Percentiles rank a stretch among this genome's conserved stretches.
phyloP scores from a whole-genome alignment of 2,797 vertebrate genomes.

The Avahi laniger region DNA sequence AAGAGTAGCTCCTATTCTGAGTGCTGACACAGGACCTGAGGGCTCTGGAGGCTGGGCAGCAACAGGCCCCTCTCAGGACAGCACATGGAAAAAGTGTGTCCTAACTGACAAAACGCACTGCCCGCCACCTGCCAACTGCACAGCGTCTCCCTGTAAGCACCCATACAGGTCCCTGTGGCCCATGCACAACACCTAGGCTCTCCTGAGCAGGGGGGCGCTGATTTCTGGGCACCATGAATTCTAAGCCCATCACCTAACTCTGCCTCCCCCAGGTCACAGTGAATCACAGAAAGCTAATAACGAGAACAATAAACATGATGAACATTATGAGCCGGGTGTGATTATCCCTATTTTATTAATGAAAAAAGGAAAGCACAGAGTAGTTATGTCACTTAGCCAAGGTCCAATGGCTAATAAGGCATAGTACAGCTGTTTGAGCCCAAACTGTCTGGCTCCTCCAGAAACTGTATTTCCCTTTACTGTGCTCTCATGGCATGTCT shows the following conservation, averaged over 20 bases:
- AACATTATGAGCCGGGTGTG: background rate
- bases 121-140: fast-evolving
- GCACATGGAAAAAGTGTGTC: fast-evolving
- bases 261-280: background rate
- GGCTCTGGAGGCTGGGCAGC: background rate
- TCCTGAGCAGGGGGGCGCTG: background rate
- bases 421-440: background rate
- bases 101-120: fast-evolving
- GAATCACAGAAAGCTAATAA: background rate
- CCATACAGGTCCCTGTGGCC: background rate
- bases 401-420: background rate
- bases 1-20: background rate
- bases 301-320: background rate
- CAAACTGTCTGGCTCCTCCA: background rate
- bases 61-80: background rate
- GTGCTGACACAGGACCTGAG: background rate
- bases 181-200: background rate
- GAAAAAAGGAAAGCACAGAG: background rate
- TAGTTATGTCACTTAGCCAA: background rate
- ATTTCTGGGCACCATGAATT: background rate
- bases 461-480: background rate
- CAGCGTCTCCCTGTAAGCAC: background rate
- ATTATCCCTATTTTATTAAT: background rate
- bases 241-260: background rate
- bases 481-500: background rate